phyloP scores from a whole-genome alignment of 2,113 vertebrate genomes.

The Phyllopteryx taeniolatus region DNA sequence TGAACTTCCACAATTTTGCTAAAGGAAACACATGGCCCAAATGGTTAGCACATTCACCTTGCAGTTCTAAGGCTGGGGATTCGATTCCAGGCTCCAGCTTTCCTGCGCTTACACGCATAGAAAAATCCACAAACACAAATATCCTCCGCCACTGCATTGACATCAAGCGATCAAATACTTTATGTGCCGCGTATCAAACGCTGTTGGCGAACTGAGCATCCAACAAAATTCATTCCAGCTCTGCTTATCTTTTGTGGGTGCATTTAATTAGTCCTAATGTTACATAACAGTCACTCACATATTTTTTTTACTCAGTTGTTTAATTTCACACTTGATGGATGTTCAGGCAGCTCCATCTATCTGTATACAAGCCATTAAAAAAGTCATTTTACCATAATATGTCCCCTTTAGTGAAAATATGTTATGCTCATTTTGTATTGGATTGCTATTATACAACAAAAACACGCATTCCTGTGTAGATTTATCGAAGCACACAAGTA shows the following conservation, averaged over 20 bases:
- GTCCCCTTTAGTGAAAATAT: not conserved
- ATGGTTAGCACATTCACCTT: no score
- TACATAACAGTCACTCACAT: not conserved
- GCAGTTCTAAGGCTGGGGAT: no score
- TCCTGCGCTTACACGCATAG: no score
- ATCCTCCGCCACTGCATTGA: not conserved
- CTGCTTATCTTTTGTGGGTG: no score
- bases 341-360: not conserved
- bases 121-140: not conserved
- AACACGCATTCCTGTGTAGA: not conserved
- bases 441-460: not conserved
- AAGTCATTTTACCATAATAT: not conserved
- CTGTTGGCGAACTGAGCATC: no score
- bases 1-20: no score
- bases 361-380: not conserved
- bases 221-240: no score
- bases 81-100: no score
- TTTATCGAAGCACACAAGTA: slow-evolving; percentile 23
- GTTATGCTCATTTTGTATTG: not conserved
- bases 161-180: not conserved
- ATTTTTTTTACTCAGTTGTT: not conserved
- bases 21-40: no score
- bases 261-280: not conserved
- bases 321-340: not conserved
- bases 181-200: no score